phyloP scores from a whole-genome alignment of 2,888 invertebrate species.

The Gibbula magus region DNA sequence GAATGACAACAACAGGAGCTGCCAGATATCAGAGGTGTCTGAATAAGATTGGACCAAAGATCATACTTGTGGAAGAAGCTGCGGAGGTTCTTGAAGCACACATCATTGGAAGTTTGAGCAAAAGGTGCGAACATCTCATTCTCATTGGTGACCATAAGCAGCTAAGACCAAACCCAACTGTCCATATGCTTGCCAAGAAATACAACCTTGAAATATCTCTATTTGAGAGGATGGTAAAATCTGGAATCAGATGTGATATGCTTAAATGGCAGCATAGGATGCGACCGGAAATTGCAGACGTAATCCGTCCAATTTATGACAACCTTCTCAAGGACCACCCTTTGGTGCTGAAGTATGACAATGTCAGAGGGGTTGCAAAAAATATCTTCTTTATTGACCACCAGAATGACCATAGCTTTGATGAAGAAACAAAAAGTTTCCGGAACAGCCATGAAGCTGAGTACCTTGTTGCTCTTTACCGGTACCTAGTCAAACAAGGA shows the following conservation, averaged over 20 bases:
- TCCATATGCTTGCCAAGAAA: conserved; percentile 81
- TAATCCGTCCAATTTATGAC: conserved; percentile 66
- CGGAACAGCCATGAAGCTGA: conserved; percentile 68
- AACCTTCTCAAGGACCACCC: conserved; percentile 60
- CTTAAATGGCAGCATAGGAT: conserved; percentile 80
- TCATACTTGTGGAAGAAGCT: conserved; percentile 86
- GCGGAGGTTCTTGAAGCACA: conserved; percentile 91
- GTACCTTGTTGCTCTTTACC: conserved; percentile 57
- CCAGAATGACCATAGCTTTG: conserved; percentile 49
- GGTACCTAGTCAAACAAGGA: conserved; percentile 68
- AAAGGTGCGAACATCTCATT: conserved; percentile 86
- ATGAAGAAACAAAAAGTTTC: conserved; percentile 60
- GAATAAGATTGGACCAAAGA: conserved; percentile 69
- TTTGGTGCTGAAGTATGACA: conserved; percentile 53
- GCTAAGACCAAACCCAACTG: conserved; percentile 83
- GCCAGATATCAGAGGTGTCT: conserved; percentile 66
- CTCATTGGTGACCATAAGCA: conserved; percentile 90
- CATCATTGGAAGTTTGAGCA: conserved; percentile 84
- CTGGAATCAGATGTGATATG: conserved; percentile 79
- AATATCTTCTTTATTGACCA: conserved; percentile 71
- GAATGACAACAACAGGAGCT: conserved; percentile 72
- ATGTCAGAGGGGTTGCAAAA: conserved; percentile 59
- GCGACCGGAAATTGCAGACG: conserved; percentile 69
- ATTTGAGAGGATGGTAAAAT: conserved; percentile 86
- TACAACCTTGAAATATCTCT: conserved; percentile 86